Evolutionary conservation across 2,113 vertebrate species (phyloP), one percentile per base, ranked within the genome.

Genomic region (Esox niger): DNA sequence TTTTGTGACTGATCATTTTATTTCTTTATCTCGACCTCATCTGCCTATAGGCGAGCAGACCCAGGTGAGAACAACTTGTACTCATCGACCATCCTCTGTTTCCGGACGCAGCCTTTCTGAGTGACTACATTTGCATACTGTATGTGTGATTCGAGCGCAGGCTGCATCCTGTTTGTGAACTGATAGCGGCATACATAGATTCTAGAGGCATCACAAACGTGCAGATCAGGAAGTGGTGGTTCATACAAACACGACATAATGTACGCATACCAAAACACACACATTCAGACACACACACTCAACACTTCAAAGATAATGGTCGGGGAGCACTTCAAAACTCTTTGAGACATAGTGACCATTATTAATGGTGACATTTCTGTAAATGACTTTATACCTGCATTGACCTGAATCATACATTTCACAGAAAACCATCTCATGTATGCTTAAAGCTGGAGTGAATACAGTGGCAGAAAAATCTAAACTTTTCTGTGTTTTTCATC

Each of bases 101-200:
- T 76, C 70, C 47, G 57, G 62, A 31, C 74, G 65, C 75, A 79
- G 61, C 61, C 38, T 78, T 49, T 74, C 13, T 68, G 32, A 78
- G 76, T 66, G 70, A 49, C 7, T 55, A 35, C 3, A 55, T 71
- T 26, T 62, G 68, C 70, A 35, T 69, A 77, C 79, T 74, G 68
- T 30, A 11, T 61, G 74, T 69, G 71, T 80, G 76, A 86, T 79
- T 77, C 81, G 78, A 89, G 82, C 87, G 81, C 79, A 65, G 75
- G 69, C 80, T 79, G 84, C 71, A 90, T 91, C 90, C 89, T 90
- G 90, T 90, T 88, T 90, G 84, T 82, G 82, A n/a, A 15, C 38
- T 43, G 38, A 15, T 17, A 4, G 78, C 62, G 62, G 56, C 49
- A 62, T 59, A 43, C 38, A 17, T 17, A 70, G 55, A 73, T 71